These are phyloP conservation scores for Orestias chungarensis DNA, from an alignment of 2,797 vertebrate genomes.

Conservation along the genomic window DNA sequence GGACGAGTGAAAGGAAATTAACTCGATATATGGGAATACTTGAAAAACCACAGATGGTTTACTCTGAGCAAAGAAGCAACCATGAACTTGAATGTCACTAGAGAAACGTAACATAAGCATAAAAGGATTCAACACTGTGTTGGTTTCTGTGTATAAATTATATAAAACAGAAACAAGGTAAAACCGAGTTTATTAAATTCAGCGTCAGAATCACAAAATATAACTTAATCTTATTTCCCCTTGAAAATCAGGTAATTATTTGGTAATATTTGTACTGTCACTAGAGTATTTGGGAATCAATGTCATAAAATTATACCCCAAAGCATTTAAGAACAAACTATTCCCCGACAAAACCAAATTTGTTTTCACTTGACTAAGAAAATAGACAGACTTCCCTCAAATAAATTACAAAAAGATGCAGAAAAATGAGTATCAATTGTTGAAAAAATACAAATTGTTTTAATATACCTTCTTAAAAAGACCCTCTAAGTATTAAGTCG, in stretches of 20 bases:
- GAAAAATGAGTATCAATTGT: too few species aligned
- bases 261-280: neutral
- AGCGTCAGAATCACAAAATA: neutral
- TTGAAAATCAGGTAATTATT: neutral
- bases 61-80: constrained; percentile 2
- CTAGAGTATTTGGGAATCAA: neutral
- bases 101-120: neutral
- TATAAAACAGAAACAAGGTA: neutral
- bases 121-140: too few species aligned
- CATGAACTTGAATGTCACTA: constrained; percentile 20
- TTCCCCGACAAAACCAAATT: neutral
- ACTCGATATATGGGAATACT: neutral
- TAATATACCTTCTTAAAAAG: too few species aligned
- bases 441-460: too few species aligned
- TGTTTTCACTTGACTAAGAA: neutral
- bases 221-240: neutral
- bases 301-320: neutral
- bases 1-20: constrained; percentile 10
- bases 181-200: neutral
- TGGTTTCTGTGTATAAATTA: neutral
- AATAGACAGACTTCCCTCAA: neutral
- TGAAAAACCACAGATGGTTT: constrained; percentile 6
- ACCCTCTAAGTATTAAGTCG: too few species aligned
- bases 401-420: too few species aligned
- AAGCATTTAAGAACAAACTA: neutral